Percentiles rank a stretch among this genome's conserved stretches.
Evolutionary conservation across 2,113 vertebrate genomes (phyloP).

Genomic region (Malaclemys terrapin): DNA sequence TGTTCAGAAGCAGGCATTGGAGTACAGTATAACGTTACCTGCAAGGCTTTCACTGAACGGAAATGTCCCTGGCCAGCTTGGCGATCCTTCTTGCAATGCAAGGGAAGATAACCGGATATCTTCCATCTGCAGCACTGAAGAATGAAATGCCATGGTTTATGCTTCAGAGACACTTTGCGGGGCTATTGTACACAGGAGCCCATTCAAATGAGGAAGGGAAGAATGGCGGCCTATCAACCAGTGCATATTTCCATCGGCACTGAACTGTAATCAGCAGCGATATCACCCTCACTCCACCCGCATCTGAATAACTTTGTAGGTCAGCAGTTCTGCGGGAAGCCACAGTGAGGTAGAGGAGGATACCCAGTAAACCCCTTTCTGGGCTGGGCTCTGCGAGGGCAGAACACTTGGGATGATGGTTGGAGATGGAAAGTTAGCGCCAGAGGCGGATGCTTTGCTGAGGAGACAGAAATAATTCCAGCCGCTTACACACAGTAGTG

Average conservation of each 20-base stretch:
- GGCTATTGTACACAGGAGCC: fast-evolving
- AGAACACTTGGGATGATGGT: background rate
- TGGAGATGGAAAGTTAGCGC: no score
- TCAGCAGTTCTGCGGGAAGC: background rate
- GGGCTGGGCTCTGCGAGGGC: fast-evolving
- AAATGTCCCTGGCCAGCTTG: background rate
- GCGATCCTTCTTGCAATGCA: background rate
- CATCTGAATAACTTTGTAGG: fast-evolving
- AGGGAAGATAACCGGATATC: background rate
- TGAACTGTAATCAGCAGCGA: background rate
- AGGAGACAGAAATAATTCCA: background rate
- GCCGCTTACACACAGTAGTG: background rate
- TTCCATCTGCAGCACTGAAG: fast-evolving
- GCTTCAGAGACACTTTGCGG: background rate
- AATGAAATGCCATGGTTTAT: background rate
- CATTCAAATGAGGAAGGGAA: background rate
- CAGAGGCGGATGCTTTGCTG: background rate
- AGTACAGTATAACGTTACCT: background rate
- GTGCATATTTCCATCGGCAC: background rate
- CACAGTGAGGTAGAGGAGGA: background rate
- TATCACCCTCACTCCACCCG: background rate
- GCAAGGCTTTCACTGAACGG: conserved; percentile 29
- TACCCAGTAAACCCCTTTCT: background rate
- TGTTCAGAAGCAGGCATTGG: conserved; percentile 19
- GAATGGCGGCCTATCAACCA: fast-evolving